A percentile compares a stretch with the other conserved stretches of the same genome.
Conservation (phyloP, 2,888 invertebrate species). For the Erynnis tages region DNA sequence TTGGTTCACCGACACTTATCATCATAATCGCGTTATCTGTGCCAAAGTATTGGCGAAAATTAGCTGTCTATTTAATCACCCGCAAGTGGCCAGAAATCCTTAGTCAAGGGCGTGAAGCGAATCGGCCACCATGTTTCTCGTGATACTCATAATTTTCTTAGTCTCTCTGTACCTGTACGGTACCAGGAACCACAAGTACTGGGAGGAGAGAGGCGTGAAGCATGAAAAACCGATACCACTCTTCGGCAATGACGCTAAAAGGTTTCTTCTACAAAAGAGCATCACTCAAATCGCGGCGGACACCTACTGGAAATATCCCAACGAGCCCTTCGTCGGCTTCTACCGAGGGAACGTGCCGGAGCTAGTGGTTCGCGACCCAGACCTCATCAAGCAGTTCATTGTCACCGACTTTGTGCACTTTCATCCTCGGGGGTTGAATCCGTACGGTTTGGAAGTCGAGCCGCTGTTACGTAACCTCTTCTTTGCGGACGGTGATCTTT, state of each 20-base stretch:
- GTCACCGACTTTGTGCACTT: conserved; percentile 54
- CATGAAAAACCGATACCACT: conserved; percentile 52
- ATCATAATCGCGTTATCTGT: background rate
- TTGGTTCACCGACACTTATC: background rate
- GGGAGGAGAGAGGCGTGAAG: conserved; percentile 49
- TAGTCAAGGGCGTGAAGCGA: conserved; percentile 8
- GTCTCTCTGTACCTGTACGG: conserved; percentile 17
- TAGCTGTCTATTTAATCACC: background rate
- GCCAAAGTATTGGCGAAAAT: background rate
- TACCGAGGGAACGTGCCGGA: conserved; percentile 48
- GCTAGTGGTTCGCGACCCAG: conserved; percentile 55
- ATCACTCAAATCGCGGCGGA: conserved; percentile 45
- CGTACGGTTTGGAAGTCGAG: conserved; percentile 43
- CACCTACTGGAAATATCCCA: conserved; percentile 53
- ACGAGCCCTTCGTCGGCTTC: conserved; percentile 53
- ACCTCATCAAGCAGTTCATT: conserved; percentile 50
- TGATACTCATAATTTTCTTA: conserved; percentile 27
- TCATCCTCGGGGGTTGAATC: conserved; percentile 49
- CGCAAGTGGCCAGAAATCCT: background rate
- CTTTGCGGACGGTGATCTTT: conserved; percentile 53
- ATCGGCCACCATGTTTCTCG: conserved; percentile 27
- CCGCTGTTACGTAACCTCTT: conserved; percentile 56
- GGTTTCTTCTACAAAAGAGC: conserved; percentile 46
- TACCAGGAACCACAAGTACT: conserved; percentile 47
- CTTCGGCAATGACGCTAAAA: conserved; percentile 49